These are phyloP conservation scores for Ctenomys sociabilis DNA, from an alignment of 2,113 vertebrate species.

Conservation along the genomic window DNA sequence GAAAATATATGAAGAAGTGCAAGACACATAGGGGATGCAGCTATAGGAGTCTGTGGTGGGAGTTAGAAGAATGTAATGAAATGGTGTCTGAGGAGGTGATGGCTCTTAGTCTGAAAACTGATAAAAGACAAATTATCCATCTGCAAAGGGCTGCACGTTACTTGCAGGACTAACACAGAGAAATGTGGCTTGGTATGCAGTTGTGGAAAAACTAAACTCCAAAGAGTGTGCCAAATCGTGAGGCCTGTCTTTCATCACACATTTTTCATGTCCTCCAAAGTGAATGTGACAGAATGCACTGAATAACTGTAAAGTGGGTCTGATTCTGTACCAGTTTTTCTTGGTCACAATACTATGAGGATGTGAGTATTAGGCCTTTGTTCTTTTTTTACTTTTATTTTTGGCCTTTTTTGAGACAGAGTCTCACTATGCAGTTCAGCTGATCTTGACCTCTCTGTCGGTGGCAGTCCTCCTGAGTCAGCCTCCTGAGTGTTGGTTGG, in stretches of 20 bases:
- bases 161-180: background rate
- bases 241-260: background rate
- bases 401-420: background rate
- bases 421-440: background rate
- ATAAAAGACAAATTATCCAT: background rate
- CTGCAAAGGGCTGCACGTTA: background rate
- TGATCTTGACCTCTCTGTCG: too few relatives aligned
- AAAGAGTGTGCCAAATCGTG: background rate
- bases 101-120: background rate
- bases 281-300: background rate
- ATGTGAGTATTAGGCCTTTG: background rate
- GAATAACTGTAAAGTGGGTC: background rate
- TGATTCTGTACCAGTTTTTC: constrained; percentile 42
- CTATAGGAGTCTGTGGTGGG: background rate
- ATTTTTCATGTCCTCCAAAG: background rate
- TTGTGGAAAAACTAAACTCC: background rate
- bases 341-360: background rate
- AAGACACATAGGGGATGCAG: background rate
- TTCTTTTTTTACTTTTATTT: background rate
- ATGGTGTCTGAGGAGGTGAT: background rate
- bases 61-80: background rate
- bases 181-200: background rate
- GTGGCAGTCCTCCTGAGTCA: background rate
- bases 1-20: background rate
- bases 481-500: background rate